phyloP scores from a whole-genome alignment of 2,888 invertebrate species.

The Blomia tropicalis region DNA sequence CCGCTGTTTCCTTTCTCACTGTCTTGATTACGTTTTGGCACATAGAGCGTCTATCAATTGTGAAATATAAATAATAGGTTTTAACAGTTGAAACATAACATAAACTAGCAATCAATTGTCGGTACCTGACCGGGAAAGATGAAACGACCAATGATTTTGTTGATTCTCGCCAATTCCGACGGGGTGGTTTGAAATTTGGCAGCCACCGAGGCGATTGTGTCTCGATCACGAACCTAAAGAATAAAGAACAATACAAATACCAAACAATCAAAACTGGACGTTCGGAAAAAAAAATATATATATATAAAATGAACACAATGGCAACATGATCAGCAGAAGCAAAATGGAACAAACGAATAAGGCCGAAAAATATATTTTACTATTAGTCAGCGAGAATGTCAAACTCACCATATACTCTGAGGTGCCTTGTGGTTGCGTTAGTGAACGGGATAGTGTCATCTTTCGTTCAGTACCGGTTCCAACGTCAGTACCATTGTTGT shows the following conservation, averaged over 20 bases:
- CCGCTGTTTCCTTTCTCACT: not conserved
- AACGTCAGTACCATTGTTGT: not conserved
- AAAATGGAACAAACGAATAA: not conserved
- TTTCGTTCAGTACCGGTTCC: not conserved
- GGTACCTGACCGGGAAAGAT: conserved; percentile 15
- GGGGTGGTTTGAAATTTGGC: conserved; percentile 10
- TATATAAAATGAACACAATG: not conserved
- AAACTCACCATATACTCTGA: conserved; percentile 10
- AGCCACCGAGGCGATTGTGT: conserved; percentile 1
- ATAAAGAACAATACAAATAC: not conserved
- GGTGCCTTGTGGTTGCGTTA: conserved; percentile 12
- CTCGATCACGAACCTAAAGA: not conserved
- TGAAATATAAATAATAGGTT: not conserved
- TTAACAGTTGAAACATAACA: not conserved
- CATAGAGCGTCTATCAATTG: not conserved
- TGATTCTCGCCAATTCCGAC: conserved; percentile 10
- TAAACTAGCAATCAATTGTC: not conserved
- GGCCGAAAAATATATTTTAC: not conserved
- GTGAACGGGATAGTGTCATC: conserved; percentile 6
- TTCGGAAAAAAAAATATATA: not conserved
- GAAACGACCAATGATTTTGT: conserved; percentile 13
- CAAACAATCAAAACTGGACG: not conserved
- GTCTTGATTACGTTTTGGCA: not conserved
- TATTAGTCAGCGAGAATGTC: not conserved
- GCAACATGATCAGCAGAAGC: not conserved